Base-by-base conservation (phyloP, 2,797 vertebrate genomes). In the Sphenopsis melanotis region DNA sequence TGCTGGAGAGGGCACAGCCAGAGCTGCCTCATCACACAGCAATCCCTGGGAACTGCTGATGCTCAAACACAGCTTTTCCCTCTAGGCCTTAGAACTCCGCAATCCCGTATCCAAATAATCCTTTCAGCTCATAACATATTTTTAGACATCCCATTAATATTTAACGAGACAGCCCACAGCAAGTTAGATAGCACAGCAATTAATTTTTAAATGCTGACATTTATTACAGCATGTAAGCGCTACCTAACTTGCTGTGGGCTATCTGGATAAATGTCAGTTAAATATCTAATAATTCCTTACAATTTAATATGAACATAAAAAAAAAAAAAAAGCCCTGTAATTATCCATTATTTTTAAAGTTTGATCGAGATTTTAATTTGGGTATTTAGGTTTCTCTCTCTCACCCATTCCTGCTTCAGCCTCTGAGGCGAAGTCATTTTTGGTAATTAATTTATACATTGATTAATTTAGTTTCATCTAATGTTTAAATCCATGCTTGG, bases 251-350 rank as follows among this genome's bases (percentile, higher is more conserved):
- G 95, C 93, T 83, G 93, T 79, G 95, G 96, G 95, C 96, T 95
- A 91, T 93, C 78, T 46, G 96, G 94, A 97, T 97, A 97, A 98
- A 98, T 95, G 95, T 97, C 97, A 97, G 96, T 95, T 95, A 94
- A 93, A 88, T 88, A 97, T 90, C 89, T 94, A 97, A 94, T 97
- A 96, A 94, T 95, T 96, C 88, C 87, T 90, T 71, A 92, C 78
- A 72, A 63, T 90, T 93, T 92, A 76, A 91, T 96, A 90, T 68
- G 79, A 94, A 91, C 82, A 93, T 82, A 53, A 70, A 63, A 44
- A 59, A 10, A 44, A 59, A 10, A 10, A 77, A 78, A 89, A 86
- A 60, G 29, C 65, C 44, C 84, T 87, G 89, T 95, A 95, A 90
- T 89, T 90, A 94, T 94, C 92, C 94, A 88, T 95, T 95, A 96